Conservation (phyloP, 2,113 vertebrate species). For the Carassius gibelio region DNA sequence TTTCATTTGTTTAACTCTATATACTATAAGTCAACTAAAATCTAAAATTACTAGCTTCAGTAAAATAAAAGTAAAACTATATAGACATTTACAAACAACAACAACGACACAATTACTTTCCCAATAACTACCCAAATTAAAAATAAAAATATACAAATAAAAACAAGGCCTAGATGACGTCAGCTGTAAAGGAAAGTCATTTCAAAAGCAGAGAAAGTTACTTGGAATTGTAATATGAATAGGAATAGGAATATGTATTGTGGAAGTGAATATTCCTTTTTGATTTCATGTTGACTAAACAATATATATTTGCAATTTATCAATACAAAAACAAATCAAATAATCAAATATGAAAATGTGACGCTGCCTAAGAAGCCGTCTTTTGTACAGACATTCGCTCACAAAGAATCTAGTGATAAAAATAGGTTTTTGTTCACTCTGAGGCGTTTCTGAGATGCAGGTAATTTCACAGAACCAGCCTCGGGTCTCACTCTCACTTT, state of each 20-base stretch:
- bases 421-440: constrained; percentile 23
- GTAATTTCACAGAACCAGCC: constrained; percentile 30
- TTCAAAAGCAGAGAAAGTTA: not conserved
- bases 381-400: not conserved
- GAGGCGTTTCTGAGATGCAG: constrained; percentile 29
- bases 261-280: not conserved
- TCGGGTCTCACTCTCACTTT: constrained; percentile 9
- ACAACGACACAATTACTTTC: no score
- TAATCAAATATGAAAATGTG: not conserved
- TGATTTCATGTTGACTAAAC: not conserved
- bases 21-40: no score
- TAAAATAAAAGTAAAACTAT: no score
- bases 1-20: no score
- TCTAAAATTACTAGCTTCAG: no score
- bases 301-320: not conserved
- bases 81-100: no score
- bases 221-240: not conserved
- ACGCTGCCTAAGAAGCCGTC: not conserved
- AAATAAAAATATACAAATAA: no score
- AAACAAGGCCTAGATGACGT: not conserved
- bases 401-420: constrained; percentile 14
- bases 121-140: no score
- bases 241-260: not conserved
- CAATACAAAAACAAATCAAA: not conserved
- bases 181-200: not conserved